Conservation (phyloP, 2,113 vertebrate species). For the Romanogobio albipinnatus region DNA sequence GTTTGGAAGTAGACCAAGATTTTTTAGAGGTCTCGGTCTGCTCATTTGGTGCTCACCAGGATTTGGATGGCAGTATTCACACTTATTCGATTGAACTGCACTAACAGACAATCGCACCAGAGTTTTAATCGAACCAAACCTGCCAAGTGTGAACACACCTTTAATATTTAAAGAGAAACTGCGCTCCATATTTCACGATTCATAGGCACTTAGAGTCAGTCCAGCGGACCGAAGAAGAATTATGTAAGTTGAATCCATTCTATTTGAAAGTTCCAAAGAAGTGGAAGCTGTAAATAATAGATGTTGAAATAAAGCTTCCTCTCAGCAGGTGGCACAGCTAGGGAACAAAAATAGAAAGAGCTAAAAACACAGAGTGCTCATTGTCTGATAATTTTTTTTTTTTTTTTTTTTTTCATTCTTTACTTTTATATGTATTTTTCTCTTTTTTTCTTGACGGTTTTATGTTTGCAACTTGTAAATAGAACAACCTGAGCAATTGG, state of each 20-base stretch:
- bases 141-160: too few species aligned
- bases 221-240: background rate
- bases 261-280: conserved; percentile 58
- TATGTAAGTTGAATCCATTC: background rate
- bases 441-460: background rate
- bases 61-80: too few species aligned
- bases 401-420: background rate
- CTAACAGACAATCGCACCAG: too few species aligned
- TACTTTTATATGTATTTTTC: conserved; percentile 3
- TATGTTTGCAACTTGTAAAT: background rate
- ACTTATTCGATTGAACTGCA: too few species aligned
- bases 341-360: conserved; percentile 64
- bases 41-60: too few species aligned
- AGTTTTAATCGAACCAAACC: too few species aligned
- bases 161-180: background rate
- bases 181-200: background rate
- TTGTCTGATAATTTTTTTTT: conserved; percentile 45
- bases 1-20: too few species aligned
- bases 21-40: too few species aligned
- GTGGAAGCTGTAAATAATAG: conserved; percentile 71
- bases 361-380: conserved; percentile 45
- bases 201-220: background rate
- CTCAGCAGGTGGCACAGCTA: conserved; percentile 63
- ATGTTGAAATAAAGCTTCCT: conserved; percentile 60
- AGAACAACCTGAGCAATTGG: background rate